Conservation (phyloP, 2,797 vertebrate genomes). For the Galaxias olidus region DNA sequence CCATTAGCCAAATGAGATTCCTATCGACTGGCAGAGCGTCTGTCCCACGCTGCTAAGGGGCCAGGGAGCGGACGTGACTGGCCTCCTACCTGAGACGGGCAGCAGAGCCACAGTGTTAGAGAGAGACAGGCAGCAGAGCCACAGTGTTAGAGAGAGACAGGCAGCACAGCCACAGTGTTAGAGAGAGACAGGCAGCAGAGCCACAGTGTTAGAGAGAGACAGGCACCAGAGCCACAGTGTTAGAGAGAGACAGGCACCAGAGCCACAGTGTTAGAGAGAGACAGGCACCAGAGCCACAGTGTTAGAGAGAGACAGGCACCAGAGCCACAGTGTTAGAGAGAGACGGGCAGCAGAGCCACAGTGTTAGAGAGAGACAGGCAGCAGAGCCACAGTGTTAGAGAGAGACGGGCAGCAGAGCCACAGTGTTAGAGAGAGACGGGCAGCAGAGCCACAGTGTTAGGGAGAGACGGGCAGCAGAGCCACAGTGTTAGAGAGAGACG, state of each 20-base stretch:
- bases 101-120: slow-evolving; percentile 6
- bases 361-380: not conserved
- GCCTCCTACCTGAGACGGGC: slow-evolving; percentile 28
- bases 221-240: slow-evolving; percentile 13
- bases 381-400: slow-evolving; percentile 5
- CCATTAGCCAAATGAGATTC: slow-evolving; percentile 68
- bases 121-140: not conserved
- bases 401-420: slow-evolving; percentile 22
- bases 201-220: slow-evolving; percentile 27
- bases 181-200: slow-evolving; percentile 18
- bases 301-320: not conserved
- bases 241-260: slow-evolving; percentile 8
- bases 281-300: slow-evolving; percentile 14
- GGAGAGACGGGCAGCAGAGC: slow-evolving; percentile 14
- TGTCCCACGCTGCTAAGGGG: slow-evolving; percentile 40
- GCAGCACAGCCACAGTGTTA: not conserved
- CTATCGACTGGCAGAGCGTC: slow-evolving; percentile 40
- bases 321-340: slow-evolving; percentile 7
- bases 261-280: slow-evolving; percentile 6
- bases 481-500: slow-evolving; percentile 2
- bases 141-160: not conserved
- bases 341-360: slow-evolving; percentile 19
- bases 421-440: not conserved
- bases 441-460: slow-evolving; percentile 9
- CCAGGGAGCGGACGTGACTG: slow-evolving; percentile 34